A percentile compares a stretch with the other conserved stretches of the same genome.
These are phyloP conservation scores for Coelinius sp. DNA, from an alignment of 2,888 invertebrate species.

Conservation along the genomic window DNA sequence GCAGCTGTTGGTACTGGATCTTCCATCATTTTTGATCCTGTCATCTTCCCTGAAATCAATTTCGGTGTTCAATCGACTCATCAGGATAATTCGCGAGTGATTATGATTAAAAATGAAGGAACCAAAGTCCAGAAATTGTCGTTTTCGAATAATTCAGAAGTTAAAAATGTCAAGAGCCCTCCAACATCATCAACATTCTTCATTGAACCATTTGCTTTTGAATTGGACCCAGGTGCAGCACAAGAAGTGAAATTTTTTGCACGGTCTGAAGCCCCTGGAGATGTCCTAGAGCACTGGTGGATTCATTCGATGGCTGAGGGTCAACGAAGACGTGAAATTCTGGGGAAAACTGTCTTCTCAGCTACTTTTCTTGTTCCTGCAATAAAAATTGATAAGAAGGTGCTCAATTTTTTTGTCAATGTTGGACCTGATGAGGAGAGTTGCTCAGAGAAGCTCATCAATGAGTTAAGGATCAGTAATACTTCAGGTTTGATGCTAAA, in stretches of 20 bases:
- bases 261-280: slow-evolving; percentile 55
- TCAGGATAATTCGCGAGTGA: slow-evolving; percentile 54
- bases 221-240: slow-evolving; percentile 48
- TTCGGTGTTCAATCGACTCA: slow-evolving; percentile 71
- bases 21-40: slow-evolving; percentile 77
- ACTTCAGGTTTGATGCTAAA: slow-evolving; percentile 73
- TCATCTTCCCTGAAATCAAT: slow-evolving; percentile 73
- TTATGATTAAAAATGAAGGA: slow-evolving; percentile 75
- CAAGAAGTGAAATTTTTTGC: slow-evolving; percentile 52
- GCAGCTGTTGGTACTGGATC: slow-evolving; percentile 78
- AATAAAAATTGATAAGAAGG: slow-evolving; percentile 72
- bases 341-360: slow-evolving; percentile 72
- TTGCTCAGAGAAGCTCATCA: slow-evolving; percentile 71
- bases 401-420: slow-evolving; percentile 73
- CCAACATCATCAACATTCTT: slow-evolving; percentile 46
- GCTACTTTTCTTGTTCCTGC: slow-evolving; percentile 76
- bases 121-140: slow-evolving; percentile 73
- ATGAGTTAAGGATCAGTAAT: slow-evolving; percentile 74
- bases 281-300: slow-evolving; percentile 74
- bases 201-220: slow-evolving; percentile 51
- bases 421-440: slow-evolving; percentile 71
- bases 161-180: slow-evolving; percentile 31
- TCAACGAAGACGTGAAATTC: slow-evolving; percentile 72
- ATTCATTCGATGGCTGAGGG: slow-evolving; percentile 74
- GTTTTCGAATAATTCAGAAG: slow-evolving; percentile 55